Conservation (phyloP, 2,113 vertebrate genomes). For the Protobothrops mucrosquamatus region DNA sequence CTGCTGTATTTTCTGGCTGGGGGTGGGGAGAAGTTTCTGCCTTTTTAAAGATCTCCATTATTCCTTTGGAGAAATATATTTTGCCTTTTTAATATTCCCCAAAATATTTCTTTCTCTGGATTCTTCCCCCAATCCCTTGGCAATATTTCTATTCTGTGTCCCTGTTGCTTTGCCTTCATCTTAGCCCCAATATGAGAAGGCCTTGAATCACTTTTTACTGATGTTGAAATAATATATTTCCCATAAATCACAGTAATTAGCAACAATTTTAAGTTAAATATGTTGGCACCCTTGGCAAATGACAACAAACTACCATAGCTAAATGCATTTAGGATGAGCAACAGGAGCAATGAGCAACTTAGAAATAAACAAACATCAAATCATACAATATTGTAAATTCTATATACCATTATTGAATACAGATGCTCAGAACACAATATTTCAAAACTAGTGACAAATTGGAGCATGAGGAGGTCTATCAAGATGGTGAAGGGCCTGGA, state of each 20-base stretch:
- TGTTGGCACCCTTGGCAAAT: background rate
- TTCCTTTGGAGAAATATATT: too few relatives aligned
- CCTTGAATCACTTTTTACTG: background rate
- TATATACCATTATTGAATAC: background rate
- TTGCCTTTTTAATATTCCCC: too few relatives aligned
- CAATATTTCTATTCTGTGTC: background rate
- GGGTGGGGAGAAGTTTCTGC: too few relatives aligned
- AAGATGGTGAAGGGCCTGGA: background rate
- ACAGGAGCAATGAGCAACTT: background rate
- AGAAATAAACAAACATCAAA: background rate
- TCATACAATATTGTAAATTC: background rate
- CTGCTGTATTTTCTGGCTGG: too few relatives aligned
- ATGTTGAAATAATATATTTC: background rate
- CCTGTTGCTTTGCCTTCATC: background rate
- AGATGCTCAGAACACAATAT: too few relatives aligned
- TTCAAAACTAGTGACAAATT: background rate
- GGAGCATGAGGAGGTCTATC: background rate
- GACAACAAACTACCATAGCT: background rate
- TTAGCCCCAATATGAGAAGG: background rate
- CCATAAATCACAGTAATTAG: background rate
- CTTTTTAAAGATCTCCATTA: too few relatives aligned
- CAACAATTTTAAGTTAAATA: background rate
- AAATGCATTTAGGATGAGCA: background rate
- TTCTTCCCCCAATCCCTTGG: background rate
- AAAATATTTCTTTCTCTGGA: too few relatives aligned